Base-by-base conservation (phyloP, 2,888 invertebrate species). In the Drosophila suboccidentalis region DNA sequence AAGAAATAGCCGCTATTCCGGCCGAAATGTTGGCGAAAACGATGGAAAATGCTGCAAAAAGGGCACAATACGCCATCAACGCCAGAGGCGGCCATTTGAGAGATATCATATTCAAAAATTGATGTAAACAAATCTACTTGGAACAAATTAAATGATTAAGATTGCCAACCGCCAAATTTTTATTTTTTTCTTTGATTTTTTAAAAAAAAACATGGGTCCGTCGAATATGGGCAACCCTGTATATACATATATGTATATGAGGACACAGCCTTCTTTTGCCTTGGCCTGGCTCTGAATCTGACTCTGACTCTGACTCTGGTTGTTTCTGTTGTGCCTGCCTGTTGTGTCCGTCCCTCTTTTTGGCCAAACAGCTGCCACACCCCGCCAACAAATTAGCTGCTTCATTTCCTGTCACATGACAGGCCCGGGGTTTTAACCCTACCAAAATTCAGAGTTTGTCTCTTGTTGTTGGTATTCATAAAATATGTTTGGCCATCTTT, bases 361-460 rank as follows among this genome's bases (percentile, higher is more conserved):
- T 55, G 65, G 64, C 71, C 62, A 49, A 57, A 49, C 68, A 63
- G 66, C 59, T 69, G 85, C 67, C 86, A 76, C 86, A 60, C 90
- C 89, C 87, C 79, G 78, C 64, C 68, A 47, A 26, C 87, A 87
- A 87, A 90, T 90, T 87, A 90, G 86, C 78, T 80, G 86, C 78
- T 80, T 89, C 82, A 89, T 87, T 87, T 87, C 87, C 87, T 87
- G 87, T 78, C 89, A 77, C 79, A 83, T 83, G 89, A 74, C 90
- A 80, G 51, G 63, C 80, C 69, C 69, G 26, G 81, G 44, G 51
- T 65, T 66, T 87, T 68, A 77, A 79, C 87, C 85, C 89, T 84
- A 76, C 76, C 82, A 70, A 61, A 62, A 54, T 47, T 66, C 39
- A 59, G 49, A 13, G 44, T n/a, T 59, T 49, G n/a, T 19, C 26